Percentiles rank a stretch among this genome's conserved stretches.
Evolutionary conservation across 2,797 vertebrate species (phyloP).

Genomic region (Pempheris klunzingeri): DNA sequence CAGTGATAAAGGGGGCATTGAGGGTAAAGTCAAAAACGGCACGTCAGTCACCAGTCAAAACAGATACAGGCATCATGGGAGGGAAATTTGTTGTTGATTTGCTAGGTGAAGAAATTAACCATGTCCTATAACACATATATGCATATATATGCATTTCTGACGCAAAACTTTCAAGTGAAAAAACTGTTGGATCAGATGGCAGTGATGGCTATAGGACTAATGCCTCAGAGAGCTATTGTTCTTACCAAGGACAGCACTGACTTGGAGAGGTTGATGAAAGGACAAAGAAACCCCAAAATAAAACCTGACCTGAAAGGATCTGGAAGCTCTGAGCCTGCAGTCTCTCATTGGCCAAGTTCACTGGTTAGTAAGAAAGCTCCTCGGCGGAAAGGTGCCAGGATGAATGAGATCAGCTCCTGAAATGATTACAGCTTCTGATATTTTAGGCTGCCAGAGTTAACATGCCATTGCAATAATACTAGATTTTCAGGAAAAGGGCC

Average conservation of each 20-base stretch:
- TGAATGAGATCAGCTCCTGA: conserved; percentile 24
- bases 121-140: neutral
- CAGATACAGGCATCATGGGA: neutral
- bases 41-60: conserved; percentile 14
- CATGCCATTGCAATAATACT: neutral
- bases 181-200: neutral
- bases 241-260: neutral
- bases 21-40: conserved; percentile 36
- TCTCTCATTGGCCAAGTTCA: conserved; percentile 22
- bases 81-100: neutral
- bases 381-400: conserved; percentile 24
- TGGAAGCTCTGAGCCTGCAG: neutral
- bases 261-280: neutral
- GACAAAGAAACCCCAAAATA: neutral
- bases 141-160: too few species aligned
- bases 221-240: neutral
- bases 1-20: neutral
- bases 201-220: neutral
- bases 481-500: neutral
- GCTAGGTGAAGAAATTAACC: neutral
- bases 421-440: conserved; percentile 5
- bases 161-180: neutral
- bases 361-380: conserved; percentile 32
- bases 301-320: conserved; percentile 23
- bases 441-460: neutral